phyloP scores from a whole-genome alignment of 2,797 vertebrate genomes.

The Ciconia nigra region DNA sequence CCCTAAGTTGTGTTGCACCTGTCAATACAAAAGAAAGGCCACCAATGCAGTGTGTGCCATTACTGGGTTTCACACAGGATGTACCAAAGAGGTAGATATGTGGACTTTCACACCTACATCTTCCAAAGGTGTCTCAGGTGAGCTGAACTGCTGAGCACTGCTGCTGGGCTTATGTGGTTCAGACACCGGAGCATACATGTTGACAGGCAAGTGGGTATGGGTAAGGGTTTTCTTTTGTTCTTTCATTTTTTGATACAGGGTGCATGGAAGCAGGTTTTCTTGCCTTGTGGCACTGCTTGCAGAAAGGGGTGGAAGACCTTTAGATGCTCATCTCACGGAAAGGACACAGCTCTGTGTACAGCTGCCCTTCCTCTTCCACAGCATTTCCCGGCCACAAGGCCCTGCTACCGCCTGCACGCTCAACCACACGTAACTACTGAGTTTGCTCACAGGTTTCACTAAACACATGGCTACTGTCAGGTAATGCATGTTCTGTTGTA shows the following conservation, averaged over 20 bases:
- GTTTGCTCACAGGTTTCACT: background rate
- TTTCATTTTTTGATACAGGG: background rate
- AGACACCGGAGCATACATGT: rapidly evolving
- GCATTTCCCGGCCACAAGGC: rapidly evolving
- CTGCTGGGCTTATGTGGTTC: background rate
- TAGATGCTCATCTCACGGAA: background rate
- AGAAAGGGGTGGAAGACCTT: background rate
- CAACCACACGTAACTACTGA: rapidly evolving
- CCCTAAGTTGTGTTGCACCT: background rate
- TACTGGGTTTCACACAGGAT: background rate
- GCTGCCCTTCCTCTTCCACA: background rate
- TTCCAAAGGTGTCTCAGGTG: background rate
- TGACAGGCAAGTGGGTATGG: background rate
- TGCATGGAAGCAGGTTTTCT: background rate
- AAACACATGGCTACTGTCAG: background rate
- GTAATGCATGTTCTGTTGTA: background rate
- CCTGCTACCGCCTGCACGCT: background rate
- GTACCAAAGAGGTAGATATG: background rate
- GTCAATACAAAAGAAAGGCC: background rate
- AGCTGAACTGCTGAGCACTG: background rate
- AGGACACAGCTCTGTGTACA: background rate
- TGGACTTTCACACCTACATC: background rate
- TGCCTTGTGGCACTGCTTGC: background rate
- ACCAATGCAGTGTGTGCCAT: too few species aligned
- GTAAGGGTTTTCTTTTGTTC: background rate